phyloP scores from a whole-genome alignment of 2,113 vertebrate species.

The Cnemophilus loriae region DNA sequence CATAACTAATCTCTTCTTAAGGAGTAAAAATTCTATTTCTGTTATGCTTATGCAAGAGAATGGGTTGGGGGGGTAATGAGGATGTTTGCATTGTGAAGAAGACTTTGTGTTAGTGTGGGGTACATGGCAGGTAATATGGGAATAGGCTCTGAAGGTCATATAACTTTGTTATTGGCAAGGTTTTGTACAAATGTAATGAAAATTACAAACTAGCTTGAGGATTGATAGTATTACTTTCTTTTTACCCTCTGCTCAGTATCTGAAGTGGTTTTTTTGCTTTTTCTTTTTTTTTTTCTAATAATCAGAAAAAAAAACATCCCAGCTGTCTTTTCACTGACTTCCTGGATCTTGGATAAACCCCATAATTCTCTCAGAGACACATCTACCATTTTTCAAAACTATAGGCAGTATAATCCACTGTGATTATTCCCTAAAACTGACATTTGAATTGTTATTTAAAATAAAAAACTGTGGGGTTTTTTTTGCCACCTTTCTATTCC shows the following conservation, averaged over 20 bases:
- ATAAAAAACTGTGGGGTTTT: fast-evolving
- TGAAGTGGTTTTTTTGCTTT: background rate
- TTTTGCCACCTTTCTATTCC: background rate
- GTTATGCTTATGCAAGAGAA: background rate
- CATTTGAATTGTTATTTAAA: background rate
- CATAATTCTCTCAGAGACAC: background rate
- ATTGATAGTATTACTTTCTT: background rate
- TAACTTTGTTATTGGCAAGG: background rate
- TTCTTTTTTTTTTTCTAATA: background rate
- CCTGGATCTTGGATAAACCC: background rate
- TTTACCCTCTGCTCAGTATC: background rate
- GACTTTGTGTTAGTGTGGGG: background rate
- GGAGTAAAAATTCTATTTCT: background rate
- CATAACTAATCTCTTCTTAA: background rate
- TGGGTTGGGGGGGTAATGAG: background rate
- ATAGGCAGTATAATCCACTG: background rate
- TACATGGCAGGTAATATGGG: background rate
- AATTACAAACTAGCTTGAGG: background rate
- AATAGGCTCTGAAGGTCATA: background rate
- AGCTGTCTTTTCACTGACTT: background rate
- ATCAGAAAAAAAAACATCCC: fast-evolving
- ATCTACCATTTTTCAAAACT: background rate
- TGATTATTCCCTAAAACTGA: background rate
- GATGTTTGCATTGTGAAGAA: background rate
- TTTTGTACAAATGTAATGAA: background rate